These are phyloP conservation scores for Priapulus caudatus DNA, from an alignment of 2,888 invertebrate species.

Conservation along the genomic window DNA sequence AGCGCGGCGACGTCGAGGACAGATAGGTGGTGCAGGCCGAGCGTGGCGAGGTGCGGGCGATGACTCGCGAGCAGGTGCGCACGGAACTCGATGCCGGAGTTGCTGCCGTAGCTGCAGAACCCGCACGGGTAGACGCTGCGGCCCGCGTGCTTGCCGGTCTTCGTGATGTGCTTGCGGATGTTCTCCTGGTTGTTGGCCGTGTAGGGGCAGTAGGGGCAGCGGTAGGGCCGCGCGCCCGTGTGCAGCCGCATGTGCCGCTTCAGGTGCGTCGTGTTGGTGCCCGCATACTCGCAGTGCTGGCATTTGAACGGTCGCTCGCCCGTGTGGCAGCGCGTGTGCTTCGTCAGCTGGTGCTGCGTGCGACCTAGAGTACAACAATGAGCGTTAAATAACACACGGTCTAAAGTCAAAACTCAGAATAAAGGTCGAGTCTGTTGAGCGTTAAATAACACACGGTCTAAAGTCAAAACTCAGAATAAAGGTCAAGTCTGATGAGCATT, in stretches of 20 bases:
- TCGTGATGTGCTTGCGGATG: conserved; percentile 69
- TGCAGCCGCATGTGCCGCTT: conserved; percentile 38
- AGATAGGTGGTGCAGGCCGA: not conserved
- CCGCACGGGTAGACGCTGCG: conserved; percentile 65
- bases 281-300: conserved; percentile 37
- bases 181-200: conserved; percentile 56
- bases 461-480: too few species aligned
- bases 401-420: too few species aligned
- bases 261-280: conserved; percentile 33
- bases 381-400: too few species aligned
- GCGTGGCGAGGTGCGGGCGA: conserved; percentile 12
- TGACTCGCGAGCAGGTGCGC: conserved; percentile 52
- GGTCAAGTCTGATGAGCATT: too few species aligned
- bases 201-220: conserved; percentile 52
- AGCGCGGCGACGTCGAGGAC: not conserved
- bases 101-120: conserved; percentile 51
- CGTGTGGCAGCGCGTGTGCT: conserved; percentile 34
- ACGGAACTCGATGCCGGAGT: conserved; percentile 54
- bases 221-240: conserved; percentile 37
- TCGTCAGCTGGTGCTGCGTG: conserved; percentile 30
- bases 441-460: too few species aligned
- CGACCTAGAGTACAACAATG: too few species aligned
- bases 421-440: too few species aligned
- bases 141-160: conserved; percentile 63
- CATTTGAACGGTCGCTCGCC: conserved; percentile 35